Evolutionary conservation across 2,888 invertebrate genomes (phyloP).

Genomic region (Calephelis perditalis): DNA sequence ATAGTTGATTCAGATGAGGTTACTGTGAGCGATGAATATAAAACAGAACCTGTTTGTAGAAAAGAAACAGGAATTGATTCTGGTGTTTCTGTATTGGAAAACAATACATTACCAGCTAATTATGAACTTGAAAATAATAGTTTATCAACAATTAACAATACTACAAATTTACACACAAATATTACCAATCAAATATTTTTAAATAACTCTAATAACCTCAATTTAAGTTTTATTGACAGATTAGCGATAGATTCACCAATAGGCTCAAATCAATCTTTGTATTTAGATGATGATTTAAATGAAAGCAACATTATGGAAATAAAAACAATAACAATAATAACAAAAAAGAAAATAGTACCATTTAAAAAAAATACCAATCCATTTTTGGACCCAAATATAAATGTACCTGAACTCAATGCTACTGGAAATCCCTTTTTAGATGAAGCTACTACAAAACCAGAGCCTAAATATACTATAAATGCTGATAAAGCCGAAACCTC

Average conservation of each 20-base stretch:
- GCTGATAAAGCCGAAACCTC: constrained; percentile 33
- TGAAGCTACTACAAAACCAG: constrained; percentile 36
- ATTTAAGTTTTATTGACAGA: constrained; percentile 68
- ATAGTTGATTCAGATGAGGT: neutral
- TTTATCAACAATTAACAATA: constrained; percentile 37
- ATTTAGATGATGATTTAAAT: constrained; percentile 69
- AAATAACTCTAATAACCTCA: constrained; percentile 55
- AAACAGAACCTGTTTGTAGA: constrained; percentile 15
- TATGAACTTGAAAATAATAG: constrained; percentile 31
- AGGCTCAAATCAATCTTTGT: constrained; percentile 57
- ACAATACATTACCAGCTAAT: constrained; percentile 39
- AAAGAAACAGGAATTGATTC: constrained; percentile 46
- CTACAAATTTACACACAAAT: constrained; percentile 53
- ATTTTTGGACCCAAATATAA: constrained; percentile 56
- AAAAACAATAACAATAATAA: constrained; percentile 70
- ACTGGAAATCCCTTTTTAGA: constrained; percentile 56
- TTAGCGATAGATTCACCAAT: constrained; percentile 62
- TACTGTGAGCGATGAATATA: constrained; percentile 16
- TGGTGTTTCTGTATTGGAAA: constrained; percentile 52
- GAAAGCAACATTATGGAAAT: constrained; percentile 77
- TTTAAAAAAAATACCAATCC: constrained; percentile 62
- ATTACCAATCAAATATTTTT: constrained; percentile 57
- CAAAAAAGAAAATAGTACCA: constrained; percentile 54
- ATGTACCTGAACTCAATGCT: constrained; percentile 32
- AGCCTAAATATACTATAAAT: constrained; percentile 50